These are phyloP conservation scores for Trinectes maculatus DNA, from an alignment of 2,113 vertebrate genomes.

Conservation along the genomic window DNA sequence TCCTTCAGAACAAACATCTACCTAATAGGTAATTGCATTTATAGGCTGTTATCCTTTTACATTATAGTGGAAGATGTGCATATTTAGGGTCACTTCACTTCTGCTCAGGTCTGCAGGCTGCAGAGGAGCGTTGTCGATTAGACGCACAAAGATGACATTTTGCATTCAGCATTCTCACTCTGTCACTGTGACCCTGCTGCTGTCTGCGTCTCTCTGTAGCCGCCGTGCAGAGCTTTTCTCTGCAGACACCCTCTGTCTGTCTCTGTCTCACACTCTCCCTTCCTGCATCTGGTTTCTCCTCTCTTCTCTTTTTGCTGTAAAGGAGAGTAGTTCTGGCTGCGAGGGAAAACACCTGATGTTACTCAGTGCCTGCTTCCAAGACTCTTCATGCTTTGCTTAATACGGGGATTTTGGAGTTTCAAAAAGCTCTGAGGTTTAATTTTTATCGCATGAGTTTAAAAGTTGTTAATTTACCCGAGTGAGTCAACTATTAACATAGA, in stretches of 20 bases:
- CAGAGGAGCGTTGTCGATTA: background rate
- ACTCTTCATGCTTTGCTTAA: background rate
- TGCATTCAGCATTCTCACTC: conserved; percentile 24
- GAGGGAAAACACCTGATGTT: conserved; percentile 21
- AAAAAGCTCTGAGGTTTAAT: too few relatives aligned
- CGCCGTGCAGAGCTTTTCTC: too few relatives aligned
- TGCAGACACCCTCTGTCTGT: conserved; percentile 14
- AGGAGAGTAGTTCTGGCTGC: conserved; percentile 14
- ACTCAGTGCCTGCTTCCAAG: background rate
- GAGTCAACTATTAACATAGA: conserved; percentile 5
- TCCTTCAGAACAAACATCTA: background rate
- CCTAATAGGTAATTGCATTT: background rate
- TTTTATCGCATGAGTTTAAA: too few relatives aligned
- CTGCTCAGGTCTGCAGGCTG: too few relatives aligned
- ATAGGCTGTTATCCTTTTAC: conserved; percentile 35
- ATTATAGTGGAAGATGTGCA: background rate
- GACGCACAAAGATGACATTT: conserved; percentile 27
- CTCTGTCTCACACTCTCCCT: conserved; percentile 12
- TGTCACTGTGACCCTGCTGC: conserved; percentile 28
- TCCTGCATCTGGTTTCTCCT: background rate
- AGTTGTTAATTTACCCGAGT: conserved; percentile 6
- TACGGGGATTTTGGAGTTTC: background rate
- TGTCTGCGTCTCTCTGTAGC: conserved; percentile 25
- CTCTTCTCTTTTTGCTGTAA: background rate
- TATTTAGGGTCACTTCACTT: too few relatives aligned